Evolutionary conservation across 2,888 invertebrate genomes (phyloP), one percentile per base, ranked within the genome.

Genomic region (Lithophane socia): DNA sequence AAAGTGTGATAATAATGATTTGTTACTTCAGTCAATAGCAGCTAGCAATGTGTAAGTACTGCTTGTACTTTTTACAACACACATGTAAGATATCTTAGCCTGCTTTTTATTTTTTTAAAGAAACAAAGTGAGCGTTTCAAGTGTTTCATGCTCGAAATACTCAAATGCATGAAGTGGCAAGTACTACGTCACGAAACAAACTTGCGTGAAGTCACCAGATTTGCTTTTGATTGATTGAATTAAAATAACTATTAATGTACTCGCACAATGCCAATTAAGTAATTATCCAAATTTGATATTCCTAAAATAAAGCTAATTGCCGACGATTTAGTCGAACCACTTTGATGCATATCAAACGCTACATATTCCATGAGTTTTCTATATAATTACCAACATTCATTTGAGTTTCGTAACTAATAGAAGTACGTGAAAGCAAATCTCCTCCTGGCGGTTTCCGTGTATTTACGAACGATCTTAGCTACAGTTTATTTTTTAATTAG

Each of bases 401-500:
- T 84, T 73, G 74, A 77, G 75, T 89, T 86, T 89, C 89, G 82
- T 83, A 88, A 89, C 82, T 85, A 88, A 87, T 87, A 86, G 87
- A 88, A 89, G 89, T 90, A 89, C 87, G 82, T 82, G 87, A 86
- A 91, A 90, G 92, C 91, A 93, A 94, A 94, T 93, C 93, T 94
- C 91, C 91, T 94, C 94, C 94, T 94, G 92, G 92, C 80, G 89
- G 87, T 91, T 92, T 93, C 92, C 93, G 91, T 94, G 93, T 94
- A 95, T 94, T 94, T 92, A 94, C 93, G 91, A 92, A 92, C 92
- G 92, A 93, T 94, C 94, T 94, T 92, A 93, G 92, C 93, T 92
- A 90, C 87, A 94, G 94, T 96, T 95, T 95, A 95, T 95, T 96
- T 96, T 96, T 96, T 96, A 96, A 96, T 96, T 96, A 96, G 94